Evolutionary conservation across 2,888 invertebrate species (phyloP).

Genomic region (Podabrus alpinus): DNA sequence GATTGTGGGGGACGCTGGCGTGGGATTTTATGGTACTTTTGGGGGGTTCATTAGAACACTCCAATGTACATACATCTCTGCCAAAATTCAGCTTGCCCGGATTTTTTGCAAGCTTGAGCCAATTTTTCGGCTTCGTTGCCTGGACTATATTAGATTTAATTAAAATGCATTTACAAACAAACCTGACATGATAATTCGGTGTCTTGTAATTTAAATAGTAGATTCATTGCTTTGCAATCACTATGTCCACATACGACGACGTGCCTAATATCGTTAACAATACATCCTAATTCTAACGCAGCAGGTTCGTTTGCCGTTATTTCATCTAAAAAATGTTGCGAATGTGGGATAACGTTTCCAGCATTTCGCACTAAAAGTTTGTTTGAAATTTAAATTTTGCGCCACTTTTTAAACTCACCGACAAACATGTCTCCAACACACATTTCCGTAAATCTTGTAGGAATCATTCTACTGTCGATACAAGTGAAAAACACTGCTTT

Average conservation of each 20-base stretch:
- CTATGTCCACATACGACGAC: constrained; percentile 97
- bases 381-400: constrained; percentile 3
- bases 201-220: constrained; percentile 81
- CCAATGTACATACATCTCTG: too few relatives aligned
- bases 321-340: constrained; percentile 84
- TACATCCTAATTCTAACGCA: constrained; percentile 91
- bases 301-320: constrained; percentile 94
- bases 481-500: constrained; percentile 97
- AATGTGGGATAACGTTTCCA: constrained; percentile 93
- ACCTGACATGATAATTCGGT: constrained; percentile 74
- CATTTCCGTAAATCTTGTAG: constrained; percentile 92
- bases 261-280: constrained; percentile 87
- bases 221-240: constrained; percentile 97
- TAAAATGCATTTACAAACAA: constrained; percentile 44
- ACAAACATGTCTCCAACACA: constrained; percentile 98
- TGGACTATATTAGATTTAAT: background rate
- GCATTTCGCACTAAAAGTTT: constrained; percentile 84
- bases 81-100: too few relatives aligned
- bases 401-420: constrained; percentile 60
- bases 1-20: too few relatives aligned
- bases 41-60: too few relatives aligned
- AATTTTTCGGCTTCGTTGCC: too few relatives aligned
- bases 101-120: too few relatives aligned
- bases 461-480: constrained; percentile 97
- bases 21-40: too few relatives aligned